phyloP scores from a whole-genome alignment of 1,140 invertebrate genomes.

The Neelides sp. region DNA sequence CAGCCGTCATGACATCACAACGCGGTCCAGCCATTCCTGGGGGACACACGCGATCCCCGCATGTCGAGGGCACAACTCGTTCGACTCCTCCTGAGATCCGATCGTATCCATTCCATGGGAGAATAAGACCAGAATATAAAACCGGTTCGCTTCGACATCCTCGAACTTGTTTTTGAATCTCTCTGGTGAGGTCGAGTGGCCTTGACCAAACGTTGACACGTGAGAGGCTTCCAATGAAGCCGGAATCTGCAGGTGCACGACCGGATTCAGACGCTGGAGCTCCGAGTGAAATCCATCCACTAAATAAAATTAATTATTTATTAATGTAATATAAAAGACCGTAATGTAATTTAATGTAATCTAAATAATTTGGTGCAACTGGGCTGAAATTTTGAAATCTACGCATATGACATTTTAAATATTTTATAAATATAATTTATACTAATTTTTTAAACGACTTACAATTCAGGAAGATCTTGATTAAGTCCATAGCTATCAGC shows the following conservation, averaged over 20 bases:
- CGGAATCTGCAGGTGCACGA: constrained; percentile 61
- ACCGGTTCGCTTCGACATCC: constrained; percentile 84
- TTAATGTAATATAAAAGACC: too few species aligned
- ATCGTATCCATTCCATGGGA: constrained; percentile 89
- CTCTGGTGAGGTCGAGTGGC: constrained; percentile 74
- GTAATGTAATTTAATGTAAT: too few species aligned
- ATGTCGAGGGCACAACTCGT: constrained; percentile 75
- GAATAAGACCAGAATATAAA: constrained; percentile 65
- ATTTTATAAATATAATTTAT: constrained; percentile 5
- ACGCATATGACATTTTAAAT: too few species aligned
- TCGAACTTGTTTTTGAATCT: constrained; percentile 77
- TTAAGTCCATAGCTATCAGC: constrained; percentile 70
- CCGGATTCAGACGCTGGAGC: constrained; percentile 53
- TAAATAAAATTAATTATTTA: too few species aligned
- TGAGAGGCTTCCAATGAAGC: constrained; percentile 88
- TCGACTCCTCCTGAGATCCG: constrained; percentile 77
- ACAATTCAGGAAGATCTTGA: constrained; percentile 63
- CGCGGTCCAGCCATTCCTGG: constrained; percentile 69
- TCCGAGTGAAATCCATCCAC: constrained; percentile 82
- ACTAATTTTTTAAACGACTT: constrained; percentile 36
- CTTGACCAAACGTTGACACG: constrained; percentile 90
- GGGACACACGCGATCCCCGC: constrained; percentile 72
- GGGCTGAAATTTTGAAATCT: too few species aligned
- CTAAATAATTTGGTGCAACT: constrained; percentile 68
- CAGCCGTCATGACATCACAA: constrained; percentile 68